A percentile compares a stretch with the other conserved stretches of the same genome.
These are phyloP conservation scores for Microchirus variegatus DNA, from an alignment of 2,797 vertebrate species.

Conservation along the genomic window DNA sequence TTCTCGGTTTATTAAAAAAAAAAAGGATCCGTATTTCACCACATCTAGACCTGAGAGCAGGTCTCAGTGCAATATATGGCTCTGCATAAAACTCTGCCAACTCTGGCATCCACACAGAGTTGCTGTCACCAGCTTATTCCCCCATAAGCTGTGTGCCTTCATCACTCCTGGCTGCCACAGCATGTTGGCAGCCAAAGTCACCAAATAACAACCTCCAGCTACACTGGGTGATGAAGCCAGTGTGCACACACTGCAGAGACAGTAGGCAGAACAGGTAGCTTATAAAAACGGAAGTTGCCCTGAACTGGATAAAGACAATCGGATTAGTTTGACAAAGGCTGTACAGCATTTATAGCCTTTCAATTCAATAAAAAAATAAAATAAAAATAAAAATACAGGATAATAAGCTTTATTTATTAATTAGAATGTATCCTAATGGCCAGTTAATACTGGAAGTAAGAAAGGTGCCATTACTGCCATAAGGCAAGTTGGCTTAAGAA, in stretches of 20 bases:
- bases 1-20: constrained; percentile 72
- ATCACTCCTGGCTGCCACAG: constrained; percentile 35
- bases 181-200: constrained; percentile 37
- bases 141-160: constrained; percentile 44
- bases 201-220: constrained; percentile 24
- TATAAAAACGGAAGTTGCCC: constrained; percentile 1
- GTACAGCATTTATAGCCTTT: no score
- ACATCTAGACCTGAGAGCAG: constrained; percentile 21
- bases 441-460: no score
- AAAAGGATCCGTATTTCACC: constrained; percentile 75
- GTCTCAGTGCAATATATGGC: constrained; percentile 18
- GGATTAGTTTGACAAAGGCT: not conserved
- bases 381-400: no score
- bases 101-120: constrained; percentile 32
- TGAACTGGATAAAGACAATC: constrained; percentile 6
- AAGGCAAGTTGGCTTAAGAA: no score
- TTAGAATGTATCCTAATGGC: no score
- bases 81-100: constrained; percentile 38
- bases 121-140: constrained; percentile 56
- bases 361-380: no score
- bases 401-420: no score
- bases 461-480: no score
- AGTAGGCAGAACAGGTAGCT: constrained; percentile 8
- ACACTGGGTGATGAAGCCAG: constrained; percentile 26
- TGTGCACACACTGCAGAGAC: constrained; percentile 12